Evolutionary conservation across 2,888 invertebrate species (phyloP).

Genomic region (Acanthosepion pharaonis): DNA sequence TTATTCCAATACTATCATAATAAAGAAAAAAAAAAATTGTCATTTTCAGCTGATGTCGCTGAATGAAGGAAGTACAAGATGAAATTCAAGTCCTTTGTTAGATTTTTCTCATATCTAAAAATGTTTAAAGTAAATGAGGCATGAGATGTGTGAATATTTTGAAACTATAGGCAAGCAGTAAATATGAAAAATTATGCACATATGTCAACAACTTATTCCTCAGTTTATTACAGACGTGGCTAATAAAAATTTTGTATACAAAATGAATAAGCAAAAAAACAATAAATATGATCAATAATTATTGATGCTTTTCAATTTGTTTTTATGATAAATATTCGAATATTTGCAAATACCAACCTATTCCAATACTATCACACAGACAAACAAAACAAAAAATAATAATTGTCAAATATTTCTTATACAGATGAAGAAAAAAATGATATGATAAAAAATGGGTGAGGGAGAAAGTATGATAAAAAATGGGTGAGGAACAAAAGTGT

Average conservation of each 20-base stretch:
- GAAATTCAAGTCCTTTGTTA: background rate
- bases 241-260: background rate
- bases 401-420: background rate
- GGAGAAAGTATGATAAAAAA: background rate
- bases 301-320: background rate
- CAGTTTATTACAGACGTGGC: background rate
- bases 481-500: background rate
- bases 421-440: background rate
- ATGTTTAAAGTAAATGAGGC: background rate
- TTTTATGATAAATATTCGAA: background rate
- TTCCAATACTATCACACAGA: background rate
- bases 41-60: background rate
- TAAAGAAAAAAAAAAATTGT: no score
- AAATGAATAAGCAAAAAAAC: background rate
- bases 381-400: background rate
- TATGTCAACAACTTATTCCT: background rate
- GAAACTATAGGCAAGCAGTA: no score
- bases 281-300: background rate
- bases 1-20: no score
- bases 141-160: background rate
- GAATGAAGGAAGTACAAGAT: background rate
- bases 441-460: background rate
- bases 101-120: background rate
- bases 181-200: background rate
- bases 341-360: background rate